phyloP scores from a whole-genome alignment of 2,113 vertebrate genomes.

The Lophochroa leadbeateri region DNA sequence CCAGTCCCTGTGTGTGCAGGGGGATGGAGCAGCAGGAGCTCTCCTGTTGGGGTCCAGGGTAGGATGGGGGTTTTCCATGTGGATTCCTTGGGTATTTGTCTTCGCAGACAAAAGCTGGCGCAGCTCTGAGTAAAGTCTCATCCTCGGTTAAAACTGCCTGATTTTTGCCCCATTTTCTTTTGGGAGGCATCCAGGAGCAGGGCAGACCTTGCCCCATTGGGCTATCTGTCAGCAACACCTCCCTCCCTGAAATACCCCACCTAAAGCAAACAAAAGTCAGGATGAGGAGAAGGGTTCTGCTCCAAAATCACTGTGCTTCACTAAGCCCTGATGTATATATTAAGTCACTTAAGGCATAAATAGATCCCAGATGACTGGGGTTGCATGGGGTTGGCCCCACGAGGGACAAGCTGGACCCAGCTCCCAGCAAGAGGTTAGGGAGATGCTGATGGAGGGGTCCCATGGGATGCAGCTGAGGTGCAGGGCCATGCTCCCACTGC shows the following conservation, averaged over 20 bases:
- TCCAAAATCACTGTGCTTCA: neutral
- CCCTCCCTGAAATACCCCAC: neutral
- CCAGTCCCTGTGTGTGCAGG: fast-evolving
- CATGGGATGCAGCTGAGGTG: fast-evolving
- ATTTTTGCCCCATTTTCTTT: neutral
- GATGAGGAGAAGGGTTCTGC: neutral
- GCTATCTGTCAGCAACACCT: too few species aligned
- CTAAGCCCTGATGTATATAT: neutral
- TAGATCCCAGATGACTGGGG: fast-evolving
- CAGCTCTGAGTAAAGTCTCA: neutral
- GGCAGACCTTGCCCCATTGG: fast-evolving
- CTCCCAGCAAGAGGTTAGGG: fast-evolving
- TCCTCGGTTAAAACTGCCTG: neutral
- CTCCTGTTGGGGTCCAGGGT: fast-evolving
- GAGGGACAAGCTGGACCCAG: neutral
- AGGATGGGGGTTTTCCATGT: neutral
- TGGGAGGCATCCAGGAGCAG: neutral
- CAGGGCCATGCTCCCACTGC: neutral
- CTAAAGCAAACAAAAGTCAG: neutral
- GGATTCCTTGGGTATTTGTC: neutral
- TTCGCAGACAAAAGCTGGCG: neutral
- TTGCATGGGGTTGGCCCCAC: fast-evolving
- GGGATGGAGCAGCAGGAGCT: fast-evolving
- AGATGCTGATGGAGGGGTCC: neutral
- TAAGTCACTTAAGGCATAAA: neutral